Evolutionary conservation across 2,888 invertebrate species (phyloP).

Genomic region (Drosophila birchii): DNA sequence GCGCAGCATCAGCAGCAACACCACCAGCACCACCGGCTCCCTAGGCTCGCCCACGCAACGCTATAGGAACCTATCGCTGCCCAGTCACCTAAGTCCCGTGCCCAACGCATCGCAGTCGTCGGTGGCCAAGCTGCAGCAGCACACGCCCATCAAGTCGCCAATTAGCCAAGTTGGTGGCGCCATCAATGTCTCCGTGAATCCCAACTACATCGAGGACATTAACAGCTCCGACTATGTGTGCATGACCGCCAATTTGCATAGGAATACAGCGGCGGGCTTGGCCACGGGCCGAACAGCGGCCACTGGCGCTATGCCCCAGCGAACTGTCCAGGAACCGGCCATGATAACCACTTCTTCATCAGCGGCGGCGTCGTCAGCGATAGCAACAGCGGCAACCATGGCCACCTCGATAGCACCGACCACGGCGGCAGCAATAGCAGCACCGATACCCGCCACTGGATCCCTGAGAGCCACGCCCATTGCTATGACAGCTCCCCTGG

Average conservation of each 20-base stretch:
- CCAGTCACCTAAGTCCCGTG: constrained; percentile 77
- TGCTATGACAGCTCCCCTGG: constrained; percentile 61
- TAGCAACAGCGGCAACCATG: background rate
- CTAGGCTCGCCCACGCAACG: constrained; percentile 78
- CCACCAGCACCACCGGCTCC: constrained; percentile 25
- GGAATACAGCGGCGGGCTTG: constrained; percentile 43
- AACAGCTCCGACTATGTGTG: constrained; percentile 93
- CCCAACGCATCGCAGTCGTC: constrained; percentile 45
- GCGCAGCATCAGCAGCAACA: constrained; percentile 82
- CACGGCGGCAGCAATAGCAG: constrained; percentile 6
- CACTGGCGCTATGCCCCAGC: constrained; percentile 32
- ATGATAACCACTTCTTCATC: constrained; percentile 54
- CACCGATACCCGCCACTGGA: constrained; percentile 27
- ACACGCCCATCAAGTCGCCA: constrained; percentile 77
- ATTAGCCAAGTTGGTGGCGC: constrained; percentile 33
- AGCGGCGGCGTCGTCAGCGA: constrained; percentile 10
- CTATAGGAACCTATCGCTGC: constrained; percentile 83
- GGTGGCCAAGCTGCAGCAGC: constrained; percentile 76
- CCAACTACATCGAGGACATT: constrained; percentile 88
- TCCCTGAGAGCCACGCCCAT: constrained; percentile 55
- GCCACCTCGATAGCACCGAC: background rate
- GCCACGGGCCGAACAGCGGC: constrained; percentile 43
- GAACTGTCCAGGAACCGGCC: constrained; percentile 50
- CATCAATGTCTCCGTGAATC: constrained; percentile 84
- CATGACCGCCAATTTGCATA: constrained; percentile 90